Base-by-base conservation (phyloP, 2,888 invertebrate species). In the Bugula neritina region DNA sequence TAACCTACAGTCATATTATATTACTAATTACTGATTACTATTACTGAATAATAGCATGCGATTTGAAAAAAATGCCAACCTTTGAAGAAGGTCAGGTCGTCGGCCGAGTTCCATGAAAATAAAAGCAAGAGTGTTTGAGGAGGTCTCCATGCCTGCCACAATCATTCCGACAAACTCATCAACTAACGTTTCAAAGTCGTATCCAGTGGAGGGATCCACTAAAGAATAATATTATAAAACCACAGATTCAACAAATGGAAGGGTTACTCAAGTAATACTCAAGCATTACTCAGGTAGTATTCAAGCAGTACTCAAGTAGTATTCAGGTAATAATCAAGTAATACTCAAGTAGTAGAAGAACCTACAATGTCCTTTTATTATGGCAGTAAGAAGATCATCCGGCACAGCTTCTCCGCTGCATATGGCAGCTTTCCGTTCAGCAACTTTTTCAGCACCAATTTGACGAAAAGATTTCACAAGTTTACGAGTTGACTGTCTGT, bases 61-160 rank as follows among this genome's bases (percentile, higher is more conserved):
- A n/a, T n/a, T n/a, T n/a, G n/a, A n/a, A n/a, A n/a, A n/a, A n/a
- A n/a, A n/a, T n/a, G n/a, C 43, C 17, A 43, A 73, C 74, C 71
- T 74, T 34, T 71, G 34, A 1, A 74, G 54, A 17, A 72, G 43
- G 21, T 73, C 72, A n/a, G 72, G 72, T 23, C 73, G 71, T 13
- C 73, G 71, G 13, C 74, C 75, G 29, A 75, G 72, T 54, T 75
- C 74, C 58, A 74, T 52, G 35, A 75, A 69, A 1, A 71, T 52
- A 73, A 75, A 75, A 29, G 71, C 71, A 17, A 74, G 35, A 17
- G 71, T 72, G 43, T 73, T 75, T 21, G 75, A 73, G 34, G 74
- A 74, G 17, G 75, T 75, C 63, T 75, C 75, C 71, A 75, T 74
- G 0, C 75, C 74, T 34, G 69, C 35, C 25, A 69, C n/a, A 25